Conservation (phyloP, 2,113 vertebrate genomes). For the Phylloscopus whistleri region DNA sequence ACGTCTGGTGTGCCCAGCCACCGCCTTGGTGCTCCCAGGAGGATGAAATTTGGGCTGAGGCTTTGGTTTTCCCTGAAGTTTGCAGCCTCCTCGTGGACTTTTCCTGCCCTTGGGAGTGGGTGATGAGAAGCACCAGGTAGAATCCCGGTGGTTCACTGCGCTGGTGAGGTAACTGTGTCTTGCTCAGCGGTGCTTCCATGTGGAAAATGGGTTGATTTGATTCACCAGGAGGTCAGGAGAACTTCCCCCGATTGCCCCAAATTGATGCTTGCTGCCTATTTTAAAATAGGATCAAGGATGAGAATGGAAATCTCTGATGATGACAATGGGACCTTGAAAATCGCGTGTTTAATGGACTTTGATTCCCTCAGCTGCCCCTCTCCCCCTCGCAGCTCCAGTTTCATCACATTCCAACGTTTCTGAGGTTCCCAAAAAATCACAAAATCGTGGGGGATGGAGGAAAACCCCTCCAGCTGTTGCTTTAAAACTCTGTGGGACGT, state of each 20-base stretch:
- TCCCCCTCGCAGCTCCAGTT: slow-evolving; percentile 50
- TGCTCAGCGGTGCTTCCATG: not conserved
- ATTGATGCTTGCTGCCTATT: not conserved
- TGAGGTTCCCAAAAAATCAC: not conserved
- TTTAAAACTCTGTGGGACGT: not conserved
- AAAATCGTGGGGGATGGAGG: fast-evolving
- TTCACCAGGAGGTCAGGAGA: not conserved
- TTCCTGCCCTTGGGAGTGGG: not conserved
- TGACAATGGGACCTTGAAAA: not conserved
- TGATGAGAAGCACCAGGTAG: not conserved
- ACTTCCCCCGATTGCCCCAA: not conserved
- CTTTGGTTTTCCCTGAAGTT: not conserved
- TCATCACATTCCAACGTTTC: not conserved
- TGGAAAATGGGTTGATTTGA: not conserved
- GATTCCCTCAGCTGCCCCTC: not conserved
- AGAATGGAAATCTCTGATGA: not conserved
- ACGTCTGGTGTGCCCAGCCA: not conserved
- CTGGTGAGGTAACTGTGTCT: not conserved
- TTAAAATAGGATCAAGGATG: not conserved
- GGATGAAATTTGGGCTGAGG: not conserved
- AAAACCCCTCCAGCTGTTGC: not conserved
- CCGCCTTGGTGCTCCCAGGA: not conserved
- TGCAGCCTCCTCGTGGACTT: not conserved
- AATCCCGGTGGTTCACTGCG: fast-evolving
- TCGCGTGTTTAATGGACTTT: not conserved